Evolutionary conservation across 1,140 invertebrate genomes (phyloP).

Genomic region (Drosophila ambigua): DNA sequence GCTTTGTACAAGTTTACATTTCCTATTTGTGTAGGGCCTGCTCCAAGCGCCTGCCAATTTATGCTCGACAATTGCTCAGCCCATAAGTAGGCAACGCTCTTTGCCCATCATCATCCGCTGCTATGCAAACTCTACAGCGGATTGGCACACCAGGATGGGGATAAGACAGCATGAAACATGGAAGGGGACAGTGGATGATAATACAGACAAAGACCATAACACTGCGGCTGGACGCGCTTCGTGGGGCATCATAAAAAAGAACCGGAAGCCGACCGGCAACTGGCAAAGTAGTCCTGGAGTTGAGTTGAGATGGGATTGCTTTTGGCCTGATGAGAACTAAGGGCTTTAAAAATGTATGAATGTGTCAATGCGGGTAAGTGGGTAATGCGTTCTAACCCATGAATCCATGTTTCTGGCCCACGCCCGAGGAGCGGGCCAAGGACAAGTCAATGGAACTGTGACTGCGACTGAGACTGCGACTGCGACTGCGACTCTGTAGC

Average conservation of each 20-base stretch:
- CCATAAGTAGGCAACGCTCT: conserved; percentile 56
- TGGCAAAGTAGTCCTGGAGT: conserved; percentile 47
- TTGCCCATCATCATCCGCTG: conserved; percentile 22
- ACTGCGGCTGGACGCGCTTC: conserved; percentile 59
- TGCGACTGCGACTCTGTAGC: no score
- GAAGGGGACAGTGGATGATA: conserved; percentile 16
- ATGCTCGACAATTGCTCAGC: conserved; percentile 55
- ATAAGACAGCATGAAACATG: not conserved
- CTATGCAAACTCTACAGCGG: conserved; percentile 30
- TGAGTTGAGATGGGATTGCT: conserved; percentile 7
- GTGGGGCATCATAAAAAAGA: conserved; percentile 36
- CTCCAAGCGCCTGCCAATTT: conserved; percentile 44
- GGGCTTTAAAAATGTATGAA: conserved; percentile 56
- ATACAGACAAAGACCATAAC: conserved; percentile 42
- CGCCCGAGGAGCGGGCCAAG: conserved; percentile 12
- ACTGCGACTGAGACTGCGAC: no score
- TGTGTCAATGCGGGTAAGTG: conserved; percentile 21
- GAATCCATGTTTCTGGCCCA: not conserved
- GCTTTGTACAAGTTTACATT: conserved; percentile 18
- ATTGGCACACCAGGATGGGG: not conserved
- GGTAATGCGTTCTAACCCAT: not conserved
- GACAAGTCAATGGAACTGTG: conserved; percentile 21
- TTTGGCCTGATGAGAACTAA: conserved; percentile 30
- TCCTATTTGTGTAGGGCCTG: conserved; percentile 20
- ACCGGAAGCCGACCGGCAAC: not conserved